phyloP scores from a whole-genome alignment of 2,888 invertebrate genomes.

The Scaptomyza reducta region DNA sequence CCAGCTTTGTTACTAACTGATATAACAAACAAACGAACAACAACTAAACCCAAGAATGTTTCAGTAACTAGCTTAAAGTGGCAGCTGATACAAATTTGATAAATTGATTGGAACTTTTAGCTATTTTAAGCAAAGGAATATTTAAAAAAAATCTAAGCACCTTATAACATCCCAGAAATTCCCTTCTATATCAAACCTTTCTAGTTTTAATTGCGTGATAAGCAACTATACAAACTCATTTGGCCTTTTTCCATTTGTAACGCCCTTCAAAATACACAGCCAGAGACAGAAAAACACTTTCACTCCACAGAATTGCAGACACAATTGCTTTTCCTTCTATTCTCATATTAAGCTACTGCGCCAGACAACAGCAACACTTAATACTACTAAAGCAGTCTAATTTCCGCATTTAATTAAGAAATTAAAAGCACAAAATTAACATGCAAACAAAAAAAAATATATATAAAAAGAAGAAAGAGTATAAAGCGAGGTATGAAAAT shows the following conservation, averaged over 20 bases:
- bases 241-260: slow-evolving; percentile 10
- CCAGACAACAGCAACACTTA: not conserved
- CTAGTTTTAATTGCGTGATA: slow-evolving; percentile 3
- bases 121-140: no score
- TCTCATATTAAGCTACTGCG: slow-evolving; percentile 42
- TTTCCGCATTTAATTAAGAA: slow-evolving; percentile 72
- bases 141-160: no score
- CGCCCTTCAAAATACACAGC: slow-evolving; percentile 21
- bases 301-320: slow-evolving; percentile 36
- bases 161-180: not conserved
- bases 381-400: slow-evolving; percentile 35
- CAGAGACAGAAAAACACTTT: slow-evolving; percentile 37
- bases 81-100: slow-evolving; percentile 10
- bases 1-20: slow-evolving; percentile 44
- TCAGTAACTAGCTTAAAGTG: slow-evolving; percentile 20
- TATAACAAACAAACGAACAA: not conserved
- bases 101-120: slow-evolving; percentile 12
- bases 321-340: slow-evolving; percentile 17
- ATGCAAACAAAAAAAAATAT: slow-evolving; percentile 13
- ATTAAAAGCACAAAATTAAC: slow-evolving; percentile 59
- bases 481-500: slow-evolving; percentile 26
- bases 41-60: slow-evolving; percentile 24
- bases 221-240: slow-evolving; percentile 22
- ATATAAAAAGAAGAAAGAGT: slow-evolving; percentile 3
- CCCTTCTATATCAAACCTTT: not conserved